Evolutionary conservation across 2,888 invertebrate genomes (phyloP).

Genomic region (Apodemia duryi): DNA sequence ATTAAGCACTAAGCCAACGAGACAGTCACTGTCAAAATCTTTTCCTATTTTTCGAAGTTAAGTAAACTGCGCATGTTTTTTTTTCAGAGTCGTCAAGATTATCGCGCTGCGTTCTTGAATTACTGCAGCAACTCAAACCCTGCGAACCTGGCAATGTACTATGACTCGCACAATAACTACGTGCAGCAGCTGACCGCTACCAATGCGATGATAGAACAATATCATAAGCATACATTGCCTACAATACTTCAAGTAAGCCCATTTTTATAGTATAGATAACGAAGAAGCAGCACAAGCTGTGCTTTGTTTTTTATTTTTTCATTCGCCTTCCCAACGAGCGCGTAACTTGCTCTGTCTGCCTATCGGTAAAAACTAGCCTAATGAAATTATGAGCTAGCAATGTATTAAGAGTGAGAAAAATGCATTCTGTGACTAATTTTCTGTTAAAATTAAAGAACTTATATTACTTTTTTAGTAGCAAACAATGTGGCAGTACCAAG

Average conservation of each 20-base stretch:
- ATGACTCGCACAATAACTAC: conserved; percentile 96
- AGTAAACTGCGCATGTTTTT: background rate
- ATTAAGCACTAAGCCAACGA: too few species aligned
- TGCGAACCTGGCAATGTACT: conserved; percentile 86
- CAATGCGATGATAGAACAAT: conserved; percentile 95
- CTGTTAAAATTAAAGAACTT: too few species aligned
- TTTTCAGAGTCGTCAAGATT: conserved; percentile 91
- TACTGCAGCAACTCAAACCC: conserved; percentile 87
- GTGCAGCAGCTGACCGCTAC: conserved; percentile 95
- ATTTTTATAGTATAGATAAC: background rate
- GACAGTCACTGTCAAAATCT: too few species aligned
- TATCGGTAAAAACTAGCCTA: too few species aligned
- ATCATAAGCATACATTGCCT: conserved; percentile 91
- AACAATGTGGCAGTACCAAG: too few species aligned
- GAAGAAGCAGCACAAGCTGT: background rate
- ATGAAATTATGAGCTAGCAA: too few species aligned
- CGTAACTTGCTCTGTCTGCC: too few species aligned
- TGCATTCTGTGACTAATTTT: too few species aligned
- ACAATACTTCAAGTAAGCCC: conserved; percentile 87
- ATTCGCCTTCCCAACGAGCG: too few species aligned
- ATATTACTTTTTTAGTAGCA: too few species aligned
- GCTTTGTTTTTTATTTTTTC: background rate
- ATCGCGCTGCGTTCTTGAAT: conserved; percentile 89
- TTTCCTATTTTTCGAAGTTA: too few species aligned
- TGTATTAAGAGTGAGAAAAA: too few species aligned